Base-by-base conservation (phyloP, 2,797 vertebrate genomes). In the Potorous gilbertii region DNA sequence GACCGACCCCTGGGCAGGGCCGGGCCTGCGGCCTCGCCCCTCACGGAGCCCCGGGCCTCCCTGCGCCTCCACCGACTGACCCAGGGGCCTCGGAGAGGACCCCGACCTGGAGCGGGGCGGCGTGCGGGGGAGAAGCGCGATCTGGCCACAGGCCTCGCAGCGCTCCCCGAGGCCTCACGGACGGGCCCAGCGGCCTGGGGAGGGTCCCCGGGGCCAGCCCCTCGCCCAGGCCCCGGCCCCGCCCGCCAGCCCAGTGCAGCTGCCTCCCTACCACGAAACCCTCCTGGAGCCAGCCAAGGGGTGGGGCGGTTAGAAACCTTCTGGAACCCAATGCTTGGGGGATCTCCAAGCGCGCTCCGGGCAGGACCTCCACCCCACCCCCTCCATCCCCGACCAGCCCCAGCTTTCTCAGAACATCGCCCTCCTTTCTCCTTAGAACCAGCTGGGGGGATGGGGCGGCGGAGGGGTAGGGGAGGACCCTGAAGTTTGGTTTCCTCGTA, bases 1-100 rank as follows among this genome's bases (percentile, higher is more conserved):
- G 54, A 40, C 54, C 92, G 94, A 96, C 94, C 94, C 57, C 96
- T 91, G 56, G 94, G 94, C 96, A 62, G 92, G 95, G 93, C 96
- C 94, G 91, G 91, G 96, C 87, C 96, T 95, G 95, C 93, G 93
- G 95, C 95, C 95, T 95, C 92, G 94, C 91, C 81, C 89, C 56
- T 95, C 90, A 56, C 28, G 3, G 95, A 91, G 96, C 92, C 90
- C 21, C 59, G 89, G 95, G 95, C 52, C 93, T 93, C 74, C 74
- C 66, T 81, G 66, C n/a, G n/a, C 66, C 66, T 46, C 66, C n/a
- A 18, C 18, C 40, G 74, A 50, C 1, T 87, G 40, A 50, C 21
- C 31, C 3, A 11, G 13, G 74, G 40, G 74, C 74, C 40, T 50
- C 40, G 34, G 74, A 87, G 40, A 16, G 93, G 81, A 56, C 66